A percentile compares a stretch with the other conserved stretches of the same genome.
phyloP scores from a whole-genome alignment of 2,888 invertebrate genomes.

The Pegoplata infirma region DNA sequence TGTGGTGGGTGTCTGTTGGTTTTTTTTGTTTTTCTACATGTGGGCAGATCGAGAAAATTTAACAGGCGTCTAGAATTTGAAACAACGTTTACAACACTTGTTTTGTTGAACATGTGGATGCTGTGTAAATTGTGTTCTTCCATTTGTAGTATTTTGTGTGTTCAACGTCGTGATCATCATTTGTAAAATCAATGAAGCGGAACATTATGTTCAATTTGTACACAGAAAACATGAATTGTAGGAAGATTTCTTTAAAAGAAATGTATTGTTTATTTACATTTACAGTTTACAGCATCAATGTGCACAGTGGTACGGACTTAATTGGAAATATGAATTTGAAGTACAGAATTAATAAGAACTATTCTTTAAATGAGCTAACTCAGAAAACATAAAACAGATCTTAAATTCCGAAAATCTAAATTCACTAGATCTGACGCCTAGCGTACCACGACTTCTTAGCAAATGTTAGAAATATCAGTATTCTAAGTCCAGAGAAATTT shows the following conservation, averaged over 20 bases:
- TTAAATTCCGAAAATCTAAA: too few species aligned
- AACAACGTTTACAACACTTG: constrained; percentile 30
- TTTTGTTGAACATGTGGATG: constrained; percentile 21
- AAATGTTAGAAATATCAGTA: too few species aligned
- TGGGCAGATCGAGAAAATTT: constrained; percentile 35
- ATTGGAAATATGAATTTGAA: too few species aligned
- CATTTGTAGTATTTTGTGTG: not conserved
- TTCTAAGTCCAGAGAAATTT: too few species aligned
- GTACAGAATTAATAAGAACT: too few species aligned
- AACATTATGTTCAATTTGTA: constrained; percentile 35
- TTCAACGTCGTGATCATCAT: constrained; percentile 32
- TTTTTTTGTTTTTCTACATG: constrained; percentile 43
- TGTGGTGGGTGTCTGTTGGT: constrained; percentile 33
- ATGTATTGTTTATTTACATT: not conserved
- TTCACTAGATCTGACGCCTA: too few species aligned
- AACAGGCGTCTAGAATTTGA: constrained; percentile 32
- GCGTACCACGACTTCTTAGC: too few species aligned
- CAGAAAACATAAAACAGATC: too few species aligned
- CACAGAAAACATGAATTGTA: constrained; percentile 42
- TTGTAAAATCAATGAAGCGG: constrained; percentile 53
- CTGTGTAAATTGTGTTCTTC: constrained; percentile 10
- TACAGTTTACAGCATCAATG: not conserved
- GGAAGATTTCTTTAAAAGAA: not conserved
- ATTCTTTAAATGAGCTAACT: too few species aligned
- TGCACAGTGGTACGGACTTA: not conserved